Evolutionary conservation across 2,888 invertebrate genomes (phyloP), one percentile per base, ranked within the genome.

Genomic region (Standfussiana lucernea): DNA sequence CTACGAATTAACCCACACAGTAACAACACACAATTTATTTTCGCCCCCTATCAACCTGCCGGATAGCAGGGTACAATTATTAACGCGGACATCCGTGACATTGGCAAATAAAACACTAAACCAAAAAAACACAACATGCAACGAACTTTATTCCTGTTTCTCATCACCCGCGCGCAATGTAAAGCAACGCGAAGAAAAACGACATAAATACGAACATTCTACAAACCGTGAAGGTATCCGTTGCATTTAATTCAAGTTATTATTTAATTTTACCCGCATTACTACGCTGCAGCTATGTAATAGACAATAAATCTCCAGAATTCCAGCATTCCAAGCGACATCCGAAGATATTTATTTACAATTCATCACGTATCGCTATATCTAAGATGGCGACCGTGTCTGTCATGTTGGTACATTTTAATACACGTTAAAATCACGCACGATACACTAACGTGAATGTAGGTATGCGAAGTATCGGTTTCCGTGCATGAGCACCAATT

Each of bases 401-500:
- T 73, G 73, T 82, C 83, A 82, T 68, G 64, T 77, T 53, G n/a
- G n/a, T 82, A 75, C 72, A 64, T 82, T 75, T 67, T 56, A 71
- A 70, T 69, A 80, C 70, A 76, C 66, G 73, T 79, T 72, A 81
- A 85, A 85, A 79, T 76, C 83, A 85, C 79, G 80, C 83, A 86
- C 79, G 72, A 62, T 66, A 64, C 47, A 47, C 24, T 88, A 77
- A 82, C 86, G 86, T 88, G 86, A 66, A 70, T 84, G 71, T 69
- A 70, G 86, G 71, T 69, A 87, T 86, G 86, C 75, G 66, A 87
- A 61, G 65, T 67, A 77, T 81, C 62, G 37, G 70, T 75, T 80
- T 87, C 86, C 84, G 77, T 80, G 83, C 87, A 75, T 75, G 76
- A 64, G 61, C 75, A 79, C 74, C 81, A 87, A 86, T 81, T 81